Conservation (phyloP, 2,888 invertebrate genomes). For the Lycocerus yunnanus region DNA sequence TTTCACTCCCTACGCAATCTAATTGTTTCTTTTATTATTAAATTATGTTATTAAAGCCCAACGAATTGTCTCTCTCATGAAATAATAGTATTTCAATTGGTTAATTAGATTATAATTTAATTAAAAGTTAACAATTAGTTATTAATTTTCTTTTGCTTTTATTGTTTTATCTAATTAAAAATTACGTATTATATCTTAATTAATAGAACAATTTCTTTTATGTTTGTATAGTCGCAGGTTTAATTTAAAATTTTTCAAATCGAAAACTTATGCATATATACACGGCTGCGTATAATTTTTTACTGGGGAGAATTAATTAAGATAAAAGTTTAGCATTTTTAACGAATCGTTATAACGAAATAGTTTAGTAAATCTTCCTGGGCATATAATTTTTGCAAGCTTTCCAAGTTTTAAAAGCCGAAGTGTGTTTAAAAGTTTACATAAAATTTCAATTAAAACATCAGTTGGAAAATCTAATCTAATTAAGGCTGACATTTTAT, state of each 20-base stretch:
- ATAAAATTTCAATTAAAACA: constrained; percentile 2
- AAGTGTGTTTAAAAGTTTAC: background rate
- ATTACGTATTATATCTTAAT: background rate
- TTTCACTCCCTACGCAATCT: constrained; percentile 28
- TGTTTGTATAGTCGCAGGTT: background rate
- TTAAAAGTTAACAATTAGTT: constrained; percentile 42
- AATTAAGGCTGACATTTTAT: background rate
- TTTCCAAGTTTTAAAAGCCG: background rate
- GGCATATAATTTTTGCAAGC: background rate
- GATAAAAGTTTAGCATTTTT: background rate
- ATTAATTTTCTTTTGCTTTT: constrained; percentile 29
- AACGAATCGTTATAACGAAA: background rate
- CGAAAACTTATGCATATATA: background rate
- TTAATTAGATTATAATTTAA: constrained; percentile 52
- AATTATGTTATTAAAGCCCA: constrained; percentile 38
- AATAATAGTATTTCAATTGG: constrained; percentile 53
- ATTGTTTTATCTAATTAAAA: constrained; percentile 11
- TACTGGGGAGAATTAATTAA: background rate
- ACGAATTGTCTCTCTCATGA: constrained; percentile 40
- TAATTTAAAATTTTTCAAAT: background rate
- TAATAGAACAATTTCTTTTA: background rate
- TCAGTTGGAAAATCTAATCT: background rate
- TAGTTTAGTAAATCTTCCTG: background rate
- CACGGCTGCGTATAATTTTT: background rate
- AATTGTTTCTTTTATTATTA: constrained; percentile 42